Percentiles rank a stretch among this genome's conserved stretches.
Conservation (phyloP, 2,888 invertebrate species). For the Amblyjoppa fuscipennis region DNA sequence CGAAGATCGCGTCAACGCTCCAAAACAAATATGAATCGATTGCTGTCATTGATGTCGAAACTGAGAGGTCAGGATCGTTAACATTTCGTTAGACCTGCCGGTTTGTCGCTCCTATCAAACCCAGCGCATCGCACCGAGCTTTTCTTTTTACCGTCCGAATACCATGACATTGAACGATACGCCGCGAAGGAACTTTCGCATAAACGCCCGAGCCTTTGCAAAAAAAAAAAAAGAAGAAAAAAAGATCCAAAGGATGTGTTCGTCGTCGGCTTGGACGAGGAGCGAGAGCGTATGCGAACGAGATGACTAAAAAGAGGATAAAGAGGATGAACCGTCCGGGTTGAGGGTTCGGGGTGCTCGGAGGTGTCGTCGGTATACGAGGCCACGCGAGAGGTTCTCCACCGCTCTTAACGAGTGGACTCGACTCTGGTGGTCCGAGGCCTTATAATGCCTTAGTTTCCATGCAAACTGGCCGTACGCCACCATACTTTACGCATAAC, state of each 20-base stretch:
- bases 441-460: conserved; percentile 83
- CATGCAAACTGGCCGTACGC: conserved; percentile 84
- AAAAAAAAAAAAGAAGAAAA: neutral
- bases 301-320: conserved; percentile 49
- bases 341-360: conserved; percentile 68
- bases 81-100: neutral
- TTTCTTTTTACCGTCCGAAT: conserved; percentile 23
- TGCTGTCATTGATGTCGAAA: neutral
- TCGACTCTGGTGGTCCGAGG: conserved; percentile 83
- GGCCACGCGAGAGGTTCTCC: conserved; percentile 27
- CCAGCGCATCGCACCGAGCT: conserved; percentile 24
- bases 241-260: conserved; percentile 44
- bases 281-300: conserved; percentile 45
- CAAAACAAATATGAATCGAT: neutral
- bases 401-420: conserved; percentile 78
- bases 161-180: conserved; percentile 11
- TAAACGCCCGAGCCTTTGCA: neutral
- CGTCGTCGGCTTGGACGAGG: conserved; percentile 18
- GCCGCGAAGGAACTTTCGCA: neutral
- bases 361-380: conserved; percentile 61
- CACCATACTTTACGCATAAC: conserved; percentile 84
- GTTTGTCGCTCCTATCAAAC: neutral
- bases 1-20: neutral
- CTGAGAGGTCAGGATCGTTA: neutral
- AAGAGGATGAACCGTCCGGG: conserved; percentile 53